Evolutionary conservation across 2,888 invertebrate species (phyloP), one percentile per base, ranked within the genome.

Genomic region (Sialis lutaria): DNA sequence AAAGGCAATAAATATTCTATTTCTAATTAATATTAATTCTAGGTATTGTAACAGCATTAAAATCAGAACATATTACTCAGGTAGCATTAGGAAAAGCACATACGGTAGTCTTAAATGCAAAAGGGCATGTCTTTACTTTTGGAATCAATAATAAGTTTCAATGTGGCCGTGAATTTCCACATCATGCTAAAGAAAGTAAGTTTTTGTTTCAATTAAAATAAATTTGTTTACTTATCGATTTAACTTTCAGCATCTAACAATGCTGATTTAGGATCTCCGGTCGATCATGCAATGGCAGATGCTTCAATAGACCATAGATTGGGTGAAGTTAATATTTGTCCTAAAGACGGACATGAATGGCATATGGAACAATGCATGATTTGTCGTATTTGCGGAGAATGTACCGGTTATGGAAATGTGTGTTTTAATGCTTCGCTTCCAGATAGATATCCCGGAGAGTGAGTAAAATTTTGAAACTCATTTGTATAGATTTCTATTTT

Each of bases 131-230:
- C 4, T 95, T 83, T 62, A 92, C 96, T 0, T 95, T 96, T 64
- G 97, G 97, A 5, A 85, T 96, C 51, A 97, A 97, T 65, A 96
- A 97, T 63, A 92, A 95, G 63, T 93, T 93, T 1, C 97, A 97
- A 61, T 97, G 97, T 66, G 97, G 97, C 5, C 70, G 93, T 52
- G 89, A 89, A 55, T 87, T 84, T 58, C 68, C 72, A 37, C 61
- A 67, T n/a, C 69, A 73, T 52, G 68, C 69, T 10, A 74, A 73
- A 62, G 78, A 78, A 61, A 74, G 75, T 35, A 44, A 6, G 30
- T 22, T 22, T 41, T 6, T 33, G 3, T 46, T 35, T 40, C 13
- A 33, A 9, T 30, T 40, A 9, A 12, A 13, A 31, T 30, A 40
- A 46, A 34, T 31, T n/a, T 39, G 7, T 6, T n/a, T 12, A 34